phyloP scores from a whole-genome alignment of 2,113 vertebrate genomes.

The Daubentonia madagascariensis region DNA sequence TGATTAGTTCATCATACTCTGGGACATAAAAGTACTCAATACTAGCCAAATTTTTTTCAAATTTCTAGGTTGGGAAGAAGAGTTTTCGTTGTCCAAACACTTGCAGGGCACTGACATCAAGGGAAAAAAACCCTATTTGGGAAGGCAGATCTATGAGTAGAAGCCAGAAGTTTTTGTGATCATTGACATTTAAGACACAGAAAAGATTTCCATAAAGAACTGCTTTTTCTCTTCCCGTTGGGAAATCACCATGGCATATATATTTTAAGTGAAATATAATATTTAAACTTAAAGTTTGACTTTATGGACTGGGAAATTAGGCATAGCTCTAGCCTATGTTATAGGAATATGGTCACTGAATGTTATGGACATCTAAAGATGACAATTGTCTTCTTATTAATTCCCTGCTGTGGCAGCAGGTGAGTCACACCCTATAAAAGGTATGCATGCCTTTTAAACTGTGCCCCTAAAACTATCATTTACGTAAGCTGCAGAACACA shows the following conservation, averaged over 20 bases:
- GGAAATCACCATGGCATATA: not conserved
- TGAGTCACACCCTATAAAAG: not conserved
- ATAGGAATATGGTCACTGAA: conserved; percentile 9
- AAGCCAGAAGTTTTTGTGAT: conserved; percentile 92
- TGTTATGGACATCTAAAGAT: not conserved
- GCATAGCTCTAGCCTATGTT: not conserved
- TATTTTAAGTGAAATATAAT: not conserved
- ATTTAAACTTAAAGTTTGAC: not conserved
- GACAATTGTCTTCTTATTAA: not conserved
- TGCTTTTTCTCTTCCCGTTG: conserved; percentile 15
- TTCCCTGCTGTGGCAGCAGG: not conserved
- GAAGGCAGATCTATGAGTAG: conserved; percentile 90
- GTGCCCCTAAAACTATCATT: not conserved
- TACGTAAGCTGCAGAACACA: not conserved
- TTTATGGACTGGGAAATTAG: not conserved
- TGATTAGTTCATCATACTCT: not conserved
- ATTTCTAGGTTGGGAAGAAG: conserved; percentile 88
- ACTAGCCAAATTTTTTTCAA: not conserved
- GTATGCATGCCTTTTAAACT: not conserved
- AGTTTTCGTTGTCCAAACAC: conserved; percentile 89
- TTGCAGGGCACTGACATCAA: conserved; percentile 95
- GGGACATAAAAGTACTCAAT: not conserved
- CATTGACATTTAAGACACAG: conserved; percentile 87
- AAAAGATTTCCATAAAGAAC: not conserved
- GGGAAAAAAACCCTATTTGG: conserved; percentile 92